Percentiles rank a stretch among this genome's conserved stretches.
These are phyloP conservation scores for Archivesica marissinica DNA, from an alignment of 1,140 invertebrate species.

Conservation along the genomic window DNA sequence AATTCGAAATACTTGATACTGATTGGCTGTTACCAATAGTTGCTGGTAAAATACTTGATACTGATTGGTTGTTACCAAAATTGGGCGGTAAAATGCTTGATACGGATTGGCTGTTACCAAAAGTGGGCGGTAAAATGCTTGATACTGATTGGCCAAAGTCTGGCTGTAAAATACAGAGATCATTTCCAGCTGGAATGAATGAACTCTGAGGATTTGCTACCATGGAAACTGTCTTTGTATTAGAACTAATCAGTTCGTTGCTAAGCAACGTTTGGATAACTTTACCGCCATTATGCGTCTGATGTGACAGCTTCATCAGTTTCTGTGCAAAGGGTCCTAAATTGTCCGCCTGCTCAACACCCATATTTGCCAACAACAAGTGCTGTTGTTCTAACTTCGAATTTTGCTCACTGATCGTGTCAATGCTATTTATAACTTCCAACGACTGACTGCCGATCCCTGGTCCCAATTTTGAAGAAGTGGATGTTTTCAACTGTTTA, in stretches of 20 bases:
- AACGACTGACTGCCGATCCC: not conserved
- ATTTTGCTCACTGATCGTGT: not conserved
- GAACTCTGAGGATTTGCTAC: not conserved
- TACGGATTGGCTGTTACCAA: not conserved
- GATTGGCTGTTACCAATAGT: not conserved
- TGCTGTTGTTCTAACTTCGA: not conserved
- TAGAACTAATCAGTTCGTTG: not conserved
- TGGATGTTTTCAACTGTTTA: conserved; percentile 36
- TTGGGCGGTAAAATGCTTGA: not conserved
- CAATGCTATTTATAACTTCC: not conserved
- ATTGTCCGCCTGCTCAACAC: not conserved
- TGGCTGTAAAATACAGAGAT: not conserved
- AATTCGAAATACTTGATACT: not conserved
- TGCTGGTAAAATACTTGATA: not conserved
- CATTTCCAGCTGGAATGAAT: not conserved
- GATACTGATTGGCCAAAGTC: not conserved
- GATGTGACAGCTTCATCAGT: conserved; percentile 34
- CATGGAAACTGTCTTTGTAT: not conserved
- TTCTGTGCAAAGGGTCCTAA: conserved; percentile 47
- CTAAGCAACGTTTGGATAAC: not conserved
- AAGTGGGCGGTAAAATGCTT: not conserved
- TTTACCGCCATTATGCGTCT: not conserved
- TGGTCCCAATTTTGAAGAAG: not conserved
- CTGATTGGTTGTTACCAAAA: not conserved
- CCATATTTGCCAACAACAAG: conserved; percentile 26